A percentile compares a stretch with the other conserved stretches of the same genome.
Conservation (phyloP, 2,797 vertebrate genomes). For the Scomberomorus guttatus region DNA sequence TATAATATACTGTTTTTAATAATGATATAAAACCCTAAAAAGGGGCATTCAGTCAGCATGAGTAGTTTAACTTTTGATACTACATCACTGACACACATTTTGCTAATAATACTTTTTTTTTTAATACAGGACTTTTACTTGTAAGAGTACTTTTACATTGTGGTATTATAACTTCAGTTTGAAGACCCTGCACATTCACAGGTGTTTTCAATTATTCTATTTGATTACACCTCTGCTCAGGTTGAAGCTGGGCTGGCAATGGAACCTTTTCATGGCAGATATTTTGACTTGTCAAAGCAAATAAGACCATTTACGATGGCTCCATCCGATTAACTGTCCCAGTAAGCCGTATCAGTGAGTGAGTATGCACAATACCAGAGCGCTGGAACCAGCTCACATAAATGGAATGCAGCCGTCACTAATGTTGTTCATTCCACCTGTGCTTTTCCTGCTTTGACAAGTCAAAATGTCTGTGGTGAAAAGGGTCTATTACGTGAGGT, state of each 20-base stretch:
- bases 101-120: too few relatives aligned
- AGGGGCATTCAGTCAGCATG: too few relatives aligned
- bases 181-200: background rate
- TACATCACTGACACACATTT: too few relatives aligned
- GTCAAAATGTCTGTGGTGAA: background rate
- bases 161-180: too few relatives aligned
- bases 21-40: too few relatives aligned
- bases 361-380: too few relatives aligned
- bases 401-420: too few relatives aligned
- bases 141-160: background rate
- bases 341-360: too few relatives aligned
- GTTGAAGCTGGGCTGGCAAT: background rate
- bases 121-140: too few relatives aligned
- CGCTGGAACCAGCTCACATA: too few relatives aligned
- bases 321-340: background rate
- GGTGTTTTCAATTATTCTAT: conserved; percentile 5
- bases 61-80: too few relatives aligned
- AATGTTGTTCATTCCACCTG: background rate
- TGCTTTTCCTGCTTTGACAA: background rate
- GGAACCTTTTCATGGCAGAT: background rate
- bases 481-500: background rate
- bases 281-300: background rate
- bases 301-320: background rate
- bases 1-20: too few relatives aligned
- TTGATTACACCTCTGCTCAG: background rate